Base-by-base conservation (phyloP, 2,888 invertebrate genomes). In the Anarsia innoxiella region DNA sequence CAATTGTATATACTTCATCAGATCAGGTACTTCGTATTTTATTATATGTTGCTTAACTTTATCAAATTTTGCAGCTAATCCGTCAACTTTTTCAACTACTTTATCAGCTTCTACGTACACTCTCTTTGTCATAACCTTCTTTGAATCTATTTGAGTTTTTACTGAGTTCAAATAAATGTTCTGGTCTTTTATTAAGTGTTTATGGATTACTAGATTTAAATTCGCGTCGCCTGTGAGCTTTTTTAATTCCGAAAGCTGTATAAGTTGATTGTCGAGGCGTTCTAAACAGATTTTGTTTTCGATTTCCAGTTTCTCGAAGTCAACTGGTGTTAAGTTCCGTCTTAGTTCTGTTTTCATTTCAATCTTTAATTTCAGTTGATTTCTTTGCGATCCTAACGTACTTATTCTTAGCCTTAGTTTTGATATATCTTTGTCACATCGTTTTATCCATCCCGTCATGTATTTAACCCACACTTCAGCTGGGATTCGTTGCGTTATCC, bases 221-320 rank as follows among this genome's bases (percentile, higher is more conserved):
- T 87, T 89, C 0, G 88, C 89, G 12, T 75, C 79, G 6, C 88
- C 89, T 0, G 87, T 86, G 67, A 88, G 82, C 53, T 76, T 86
- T 48, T 90, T 90, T 39, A 89, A 48, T 32, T 88, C 87, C 0
- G 69, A 63, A 2, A 90, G 49, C 45, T 88, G 85, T 6, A 57
- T 53, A 25, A 84, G 65, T 49, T 89, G 89, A 19, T 84, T 74
- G 1, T 89, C 88, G 29, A 90, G 88, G 2, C 74, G 58, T 37
- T 71, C 64, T 8, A 71, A 34, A 35, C 85, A 83, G 51, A 87
- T 83, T 2, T 77, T 51, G 51, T 90, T 90, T 49, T 89, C 88
- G 16, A 91, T 90, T 47, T 79, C 76, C 2, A 90, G 51, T 52
- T 89, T 88, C 15, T 90, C 88, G 45, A 90, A 90, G 56, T 91